phyloP scores from a whole-genome alignment of 2,113 vertebrate species.

The Cryptomyrus ogoouensis region DNA sequence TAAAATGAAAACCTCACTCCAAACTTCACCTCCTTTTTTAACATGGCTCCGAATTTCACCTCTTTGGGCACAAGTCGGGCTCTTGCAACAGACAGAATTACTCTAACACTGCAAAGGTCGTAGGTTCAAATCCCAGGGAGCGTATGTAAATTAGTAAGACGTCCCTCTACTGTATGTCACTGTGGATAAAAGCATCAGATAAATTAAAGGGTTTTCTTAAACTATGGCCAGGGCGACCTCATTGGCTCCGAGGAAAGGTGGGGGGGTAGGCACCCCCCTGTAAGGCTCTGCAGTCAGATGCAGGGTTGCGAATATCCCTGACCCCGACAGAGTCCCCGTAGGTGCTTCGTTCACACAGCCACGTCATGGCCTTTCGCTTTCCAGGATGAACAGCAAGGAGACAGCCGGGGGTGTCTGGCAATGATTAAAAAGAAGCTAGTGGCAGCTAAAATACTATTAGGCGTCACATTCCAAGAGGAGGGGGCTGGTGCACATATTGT shows the following conservation, averaged over 20 bases:
- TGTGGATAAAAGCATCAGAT: background rate
- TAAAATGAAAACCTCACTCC: background rate
- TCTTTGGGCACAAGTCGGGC: background rate
- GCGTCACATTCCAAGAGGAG: background rate
- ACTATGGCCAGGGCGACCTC: background rate
- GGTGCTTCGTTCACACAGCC: background rate
- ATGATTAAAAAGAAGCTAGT: background rate
- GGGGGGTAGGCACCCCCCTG: background rate
- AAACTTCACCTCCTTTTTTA: background rate
- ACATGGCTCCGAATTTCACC: background rate
- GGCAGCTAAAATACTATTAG: background rate
- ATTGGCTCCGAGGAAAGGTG: background rate
- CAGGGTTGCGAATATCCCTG: background rate
- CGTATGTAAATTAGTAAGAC: too few species aligned
- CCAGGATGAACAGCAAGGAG: background rate
- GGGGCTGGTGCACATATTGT: conserved; percentile 43
- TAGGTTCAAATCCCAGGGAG: background rate
- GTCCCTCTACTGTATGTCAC: background rate
- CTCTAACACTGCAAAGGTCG: background rate
- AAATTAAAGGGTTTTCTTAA: background rate
- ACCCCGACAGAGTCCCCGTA: background rate
- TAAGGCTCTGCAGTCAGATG: background rate
- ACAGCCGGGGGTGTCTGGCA: background rate
- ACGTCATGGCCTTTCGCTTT: background rate
- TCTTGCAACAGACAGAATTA: background rate